Conservation (phyloP, 2,113 vertebrate species). For the Rhadina sibilatrix region DNA sequence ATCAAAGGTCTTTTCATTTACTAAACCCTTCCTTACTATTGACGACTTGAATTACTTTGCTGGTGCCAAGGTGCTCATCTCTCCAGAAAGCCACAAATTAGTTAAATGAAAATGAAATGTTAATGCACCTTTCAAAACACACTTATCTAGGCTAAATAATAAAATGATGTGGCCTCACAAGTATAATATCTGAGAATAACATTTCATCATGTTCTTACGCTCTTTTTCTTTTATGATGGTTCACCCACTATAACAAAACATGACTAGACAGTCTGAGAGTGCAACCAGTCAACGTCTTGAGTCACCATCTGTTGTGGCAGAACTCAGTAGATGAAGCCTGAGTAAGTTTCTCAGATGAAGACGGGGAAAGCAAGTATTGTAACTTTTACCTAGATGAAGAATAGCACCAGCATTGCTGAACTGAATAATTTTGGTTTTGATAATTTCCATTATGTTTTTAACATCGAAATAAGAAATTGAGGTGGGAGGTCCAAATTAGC, state of each 20-base stretch:
- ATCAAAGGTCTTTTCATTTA: not conserved
- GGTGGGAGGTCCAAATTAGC: not conserved
- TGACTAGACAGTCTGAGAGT: not conserved
- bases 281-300: not conserved
- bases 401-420: not conserved
- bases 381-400: not conserved
- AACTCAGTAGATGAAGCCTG: not conserved
- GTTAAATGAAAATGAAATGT: not conserved
- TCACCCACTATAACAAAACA: not conserved
- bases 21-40: not conserved
- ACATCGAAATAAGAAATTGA: not conserved
- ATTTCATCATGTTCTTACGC: not conserved
- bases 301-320: not conserved
- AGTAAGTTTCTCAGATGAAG: not conserved
- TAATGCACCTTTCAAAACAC: not conserved
- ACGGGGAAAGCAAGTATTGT: not conserved
- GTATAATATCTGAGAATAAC: not conserved
- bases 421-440: not conserved
- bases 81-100: not conserved
- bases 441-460: not conserved
- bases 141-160: not conserved
- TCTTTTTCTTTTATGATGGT: not conserved
- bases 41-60: not conserved
- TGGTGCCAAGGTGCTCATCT: not conserved
- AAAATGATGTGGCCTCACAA: not conserved